Conservation (phyloP, 2,888 invertebrate species). For the Lamproptera curius region DNA sequence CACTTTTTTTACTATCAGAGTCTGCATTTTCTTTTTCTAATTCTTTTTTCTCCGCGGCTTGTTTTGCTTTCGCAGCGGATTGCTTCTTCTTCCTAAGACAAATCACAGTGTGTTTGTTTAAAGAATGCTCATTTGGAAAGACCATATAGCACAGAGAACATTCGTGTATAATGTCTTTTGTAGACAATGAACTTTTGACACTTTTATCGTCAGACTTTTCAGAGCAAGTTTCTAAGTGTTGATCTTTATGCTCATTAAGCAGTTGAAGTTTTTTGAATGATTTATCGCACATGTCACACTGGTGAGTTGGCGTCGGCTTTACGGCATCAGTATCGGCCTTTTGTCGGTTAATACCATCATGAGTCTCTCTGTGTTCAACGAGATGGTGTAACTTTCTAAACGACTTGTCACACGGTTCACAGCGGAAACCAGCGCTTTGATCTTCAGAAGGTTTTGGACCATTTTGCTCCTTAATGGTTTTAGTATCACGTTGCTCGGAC, state of each 20-base stretch:
- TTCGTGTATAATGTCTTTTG: slow-evolving; percentile 73
- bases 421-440: slow-evolving; percentile 63
- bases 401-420: slow-evolving; percentile 72
- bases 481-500: slow-evolving; percentile 50
- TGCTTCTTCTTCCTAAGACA: slow-evolving; percentile 67
- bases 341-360: slow-evolving; percentile 63
- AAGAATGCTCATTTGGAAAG: slow-evolving; percentile 71
- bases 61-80: slow-evolving; percentile 41
- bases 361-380: slow-evolving; percentile 71
- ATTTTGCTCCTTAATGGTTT: slow-evolving; percentile 38
- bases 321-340: slow-evolving; percentile 41
- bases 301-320: slow-evolving; percentile 37
- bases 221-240: slow-evolving; percentile 59
- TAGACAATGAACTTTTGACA: slow-evolving; percentile 59
- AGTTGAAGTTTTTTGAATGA: slow-evolving; percentile 65
- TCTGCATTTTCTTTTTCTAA: slow-evolving; percentile 26
- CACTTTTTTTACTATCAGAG: slow-evolving; percentile 25
- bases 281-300: slow-evolving; percentile 68
- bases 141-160: slow-evolving; percentile 75
- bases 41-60: slow-evolving; percentile 32
- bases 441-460: slow-evolving; percentile 48
- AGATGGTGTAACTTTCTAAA: slow-evolving; percentile 72
- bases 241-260: slow-evolving; percentile 69
- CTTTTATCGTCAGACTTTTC: slow-evolving; percentile 70
- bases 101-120: slow-evolving; percentile 60